These are phyloP conservation scores for Apodemia mormo DNA, from an alignment of 2,888 invertebrate species.

Conservation along the genomic window DNA sequence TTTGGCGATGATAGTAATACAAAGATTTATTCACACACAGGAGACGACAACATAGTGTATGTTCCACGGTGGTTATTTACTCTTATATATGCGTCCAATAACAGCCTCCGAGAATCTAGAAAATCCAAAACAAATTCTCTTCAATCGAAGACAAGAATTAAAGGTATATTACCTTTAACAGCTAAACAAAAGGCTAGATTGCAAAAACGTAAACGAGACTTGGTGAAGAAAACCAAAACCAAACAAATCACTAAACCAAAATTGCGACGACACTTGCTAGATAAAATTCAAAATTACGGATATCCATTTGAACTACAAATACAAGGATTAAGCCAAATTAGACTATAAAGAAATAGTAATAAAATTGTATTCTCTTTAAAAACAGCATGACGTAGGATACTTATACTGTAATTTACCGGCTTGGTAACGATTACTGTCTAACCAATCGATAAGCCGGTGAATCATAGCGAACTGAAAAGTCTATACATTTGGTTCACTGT, in stretches of 20 bases:
- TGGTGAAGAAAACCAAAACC: not conserved
- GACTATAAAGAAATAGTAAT: no score
- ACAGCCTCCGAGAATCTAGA: not conserved
- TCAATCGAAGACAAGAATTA: not conserved
- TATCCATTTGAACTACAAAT: constrained; percentile 5
- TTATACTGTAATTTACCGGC: no score
- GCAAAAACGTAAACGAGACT: not conserved
- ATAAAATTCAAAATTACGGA: constrained; percentile 13
- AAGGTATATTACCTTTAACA: not conserved
- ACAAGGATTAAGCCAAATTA: constrained; percentile 10
- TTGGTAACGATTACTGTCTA: no score
- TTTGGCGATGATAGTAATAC: constrained; percentile 10
- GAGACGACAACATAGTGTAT: not conserved
- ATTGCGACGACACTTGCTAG: not conserved
- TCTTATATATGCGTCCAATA: not conserved
- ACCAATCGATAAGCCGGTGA: no score
- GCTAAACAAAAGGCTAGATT: not conserved
- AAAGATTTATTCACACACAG: constrained; percentile 9
- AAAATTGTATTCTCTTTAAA: no score
- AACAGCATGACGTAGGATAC: no score
- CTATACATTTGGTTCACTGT: no score
- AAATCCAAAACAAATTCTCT: not conserved
- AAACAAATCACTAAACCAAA: not conserved
- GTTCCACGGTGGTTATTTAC: constrained; percentile 2
- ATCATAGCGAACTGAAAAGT: no score